Evolutionary conservation across 23 tunicate species (phyloP).

Genomic region (Trididemnum miniatum): DNA sequence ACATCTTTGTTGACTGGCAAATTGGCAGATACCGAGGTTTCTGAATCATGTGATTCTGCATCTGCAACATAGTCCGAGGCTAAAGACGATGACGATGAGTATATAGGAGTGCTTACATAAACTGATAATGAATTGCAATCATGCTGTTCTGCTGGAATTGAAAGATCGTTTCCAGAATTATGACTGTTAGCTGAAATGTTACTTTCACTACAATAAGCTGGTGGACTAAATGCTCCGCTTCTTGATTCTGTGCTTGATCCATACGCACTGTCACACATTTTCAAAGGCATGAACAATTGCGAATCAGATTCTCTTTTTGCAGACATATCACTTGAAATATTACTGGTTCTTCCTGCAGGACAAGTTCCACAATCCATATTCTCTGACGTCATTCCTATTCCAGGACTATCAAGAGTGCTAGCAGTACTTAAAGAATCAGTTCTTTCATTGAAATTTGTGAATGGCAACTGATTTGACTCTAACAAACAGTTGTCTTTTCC

Average conservation of each 20-base stretch:
- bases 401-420: background rate
- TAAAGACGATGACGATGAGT: conserved; percentile 52
- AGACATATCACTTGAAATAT: background rate
- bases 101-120: conserved; percentile 5
- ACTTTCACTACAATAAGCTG: conserved; percentile 1
- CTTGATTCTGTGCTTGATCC: conserved; percentile 66
- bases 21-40: background rate
- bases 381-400: background rate
- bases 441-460: background rate
- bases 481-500: background rate
- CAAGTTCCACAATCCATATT: background rate
- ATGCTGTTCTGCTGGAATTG: background rate
- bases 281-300: conserved; percentile 34
- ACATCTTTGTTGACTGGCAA: background rate
- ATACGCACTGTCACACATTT: conserved; percentile 85
- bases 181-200: background rate
- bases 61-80: conserved; percentile 23
- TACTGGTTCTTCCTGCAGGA: background rate
- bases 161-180: background rate
- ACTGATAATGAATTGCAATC: conserved; percentile 23
- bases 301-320: background rate
- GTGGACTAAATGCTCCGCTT: background rate
- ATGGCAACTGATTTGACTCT: background rate
- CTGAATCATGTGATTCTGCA: background rate
- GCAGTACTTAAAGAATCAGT: background rate